Evolutionary conservation across 2,113 vertebrate genomes (phyloP).

Genomic region (Heterotis niloticus): DNA sequence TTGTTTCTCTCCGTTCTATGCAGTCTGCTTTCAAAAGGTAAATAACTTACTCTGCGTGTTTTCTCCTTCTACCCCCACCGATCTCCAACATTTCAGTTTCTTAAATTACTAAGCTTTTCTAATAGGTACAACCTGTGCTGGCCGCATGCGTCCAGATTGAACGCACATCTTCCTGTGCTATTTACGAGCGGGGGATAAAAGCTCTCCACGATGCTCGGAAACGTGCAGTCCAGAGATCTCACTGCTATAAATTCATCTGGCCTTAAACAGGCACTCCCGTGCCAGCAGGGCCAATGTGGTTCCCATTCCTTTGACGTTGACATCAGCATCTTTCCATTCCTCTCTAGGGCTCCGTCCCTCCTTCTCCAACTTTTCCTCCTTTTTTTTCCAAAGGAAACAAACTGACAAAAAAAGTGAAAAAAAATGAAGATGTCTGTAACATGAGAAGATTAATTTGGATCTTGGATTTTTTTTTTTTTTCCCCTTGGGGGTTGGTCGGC

Average conservation of each 20-base stretch:
- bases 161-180: slow-evolving; percentile 50
- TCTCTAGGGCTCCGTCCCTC: slow-evolving; percentile 16
- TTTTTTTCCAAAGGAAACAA: slow-evolving; percentile 12
- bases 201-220: slow-evolving; percentile 60
- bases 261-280: slow-evolving; percentile 61
- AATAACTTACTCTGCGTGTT: slow-evolving; percentile 46
- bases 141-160: slow-evolving; percentile 47
- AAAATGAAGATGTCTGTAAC: slow-evolving; percentile 26
- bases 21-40: slow-evolving; percentile 54
- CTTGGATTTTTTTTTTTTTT: neutral
- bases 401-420: slow-evolving; percentile 30
- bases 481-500: no score
- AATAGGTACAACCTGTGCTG: slow-evolving; percentile 72
- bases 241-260: slow-evolving; percentile 59
- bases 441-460: neutral
- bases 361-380: neutral
- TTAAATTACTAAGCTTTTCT: slow-evolving; percentile 72
- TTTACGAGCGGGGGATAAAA: slow-evolving; percentile 49
- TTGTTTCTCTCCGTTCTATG: slow-evolving; percentile 49
- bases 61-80: slow-evolving; percentile 38
- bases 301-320: slow-evolving; percentile 73
- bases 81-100: slow-evolving; percentile 62
- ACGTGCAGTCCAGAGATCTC: slow-evolving; percentile 57
- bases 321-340: slow-evolving; percentile 78
- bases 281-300: slow-evolving; percentile 73